Evolutionary conservation across 2,888 invertebrate genomes (phyloP).

Genomic region (Agrochola lychnidis): DNA sequence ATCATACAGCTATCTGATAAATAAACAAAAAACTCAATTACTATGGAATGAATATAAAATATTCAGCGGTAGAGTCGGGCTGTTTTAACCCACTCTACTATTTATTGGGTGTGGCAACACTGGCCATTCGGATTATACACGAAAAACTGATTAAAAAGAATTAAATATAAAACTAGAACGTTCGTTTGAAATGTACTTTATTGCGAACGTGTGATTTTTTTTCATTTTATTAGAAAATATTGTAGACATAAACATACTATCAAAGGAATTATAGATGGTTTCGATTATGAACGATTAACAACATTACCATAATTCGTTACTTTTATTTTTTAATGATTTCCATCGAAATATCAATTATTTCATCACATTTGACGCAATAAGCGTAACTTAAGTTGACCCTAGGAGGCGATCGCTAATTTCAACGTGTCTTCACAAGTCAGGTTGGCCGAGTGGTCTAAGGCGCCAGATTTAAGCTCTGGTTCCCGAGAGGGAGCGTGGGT

Average conservation of each 20-base stretch:
- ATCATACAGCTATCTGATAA: constrained; percentile 51
- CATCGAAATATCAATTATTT: background rate
- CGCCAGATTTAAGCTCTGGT: constrained; percentile 96
- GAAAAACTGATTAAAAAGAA: constrained; percentile 51
- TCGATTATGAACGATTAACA: background rate
- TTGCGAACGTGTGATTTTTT: background rate
- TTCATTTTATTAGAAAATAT: background rate
- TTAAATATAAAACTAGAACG: constrained; percentile 26
- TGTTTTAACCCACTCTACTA: constrained; percentile 61
- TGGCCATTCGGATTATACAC: constrained; percentile 56
- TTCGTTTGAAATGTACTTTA: constrained; percentile 29
- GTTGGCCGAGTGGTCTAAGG: constrained; percentile 96
- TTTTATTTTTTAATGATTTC: background rate
- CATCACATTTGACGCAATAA: background rate
- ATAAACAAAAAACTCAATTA: constrained; percentile 70
- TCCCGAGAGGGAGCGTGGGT: constrained; percentile 95
- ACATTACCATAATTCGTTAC: background rate
- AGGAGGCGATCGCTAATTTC: constrained; percentile 25
- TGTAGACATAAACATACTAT: background rate
- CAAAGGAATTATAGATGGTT: background rate
- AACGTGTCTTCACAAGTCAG: constrained; percentile 84
- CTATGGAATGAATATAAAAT: constrained; percentile 69
- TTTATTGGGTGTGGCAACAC: constrained; percentile 63
- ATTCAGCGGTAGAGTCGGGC: constrained; percentile 60
- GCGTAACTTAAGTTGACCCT: constrained; percentile 15